Evolutionary conservation across 2,113 vertebrate species (phyloP).

Genomic region (Nematolebias whitei): DNA sequence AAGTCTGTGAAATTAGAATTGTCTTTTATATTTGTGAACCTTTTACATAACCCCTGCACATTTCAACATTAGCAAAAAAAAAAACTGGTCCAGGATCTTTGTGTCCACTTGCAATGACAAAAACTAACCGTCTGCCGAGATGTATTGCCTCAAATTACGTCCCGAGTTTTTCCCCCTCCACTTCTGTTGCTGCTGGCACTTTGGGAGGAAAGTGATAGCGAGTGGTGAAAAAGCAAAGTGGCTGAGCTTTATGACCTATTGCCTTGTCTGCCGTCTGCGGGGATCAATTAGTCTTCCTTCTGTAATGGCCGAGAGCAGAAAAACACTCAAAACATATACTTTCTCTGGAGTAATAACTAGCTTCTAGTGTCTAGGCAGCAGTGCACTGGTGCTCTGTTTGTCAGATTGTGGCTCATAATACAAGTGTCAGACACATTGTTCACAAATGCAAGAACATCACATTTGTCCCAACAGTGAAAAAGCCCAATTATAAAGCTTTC

Average conservation of each 20-base stretch:
- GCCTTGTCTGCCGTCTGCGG: conserved; percentile 66
- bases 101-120: conserved; percentile 70
- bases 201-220: conserved; percentile 63
- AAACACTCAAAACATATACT: conserved; percentile 59
- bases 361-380: conserved; percentile 27
- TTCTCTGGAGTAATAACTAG: conserved; percentile 58
- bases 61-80: conserved; percentile 13
- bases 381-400: conserved; percentile 22
- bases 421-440: conserved; percentile 22
- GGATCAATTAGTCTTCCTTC: conserved; percentile 76
- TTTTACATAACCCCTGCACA: neutral
- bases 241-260: conserved; percentile 70
- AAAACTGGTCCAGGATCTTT: conserved; percentile 12
- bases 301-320: conserved; percentile 64
- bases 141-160: conserved; percentile 70
- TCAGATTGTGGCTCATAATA: conserved; percentile 22
- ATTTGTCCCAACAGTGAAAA: conserved; percentile 18
- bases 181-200: conserved; percentile 61
- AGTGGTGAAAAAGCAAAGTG: conserved; percentile 68
- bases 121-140: conserved; percentile 65
- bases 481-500: conserved; percentile 30
- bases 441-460: conserved; percentile 22
- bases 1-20: neutral
- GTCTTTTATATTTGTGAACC: neutral
- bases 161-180: conserved; percentile 21